Evolutionary conservation across 2,888 invertebrate genomes (phyloP).

Genomic region (Anodontia alba): DNA sequence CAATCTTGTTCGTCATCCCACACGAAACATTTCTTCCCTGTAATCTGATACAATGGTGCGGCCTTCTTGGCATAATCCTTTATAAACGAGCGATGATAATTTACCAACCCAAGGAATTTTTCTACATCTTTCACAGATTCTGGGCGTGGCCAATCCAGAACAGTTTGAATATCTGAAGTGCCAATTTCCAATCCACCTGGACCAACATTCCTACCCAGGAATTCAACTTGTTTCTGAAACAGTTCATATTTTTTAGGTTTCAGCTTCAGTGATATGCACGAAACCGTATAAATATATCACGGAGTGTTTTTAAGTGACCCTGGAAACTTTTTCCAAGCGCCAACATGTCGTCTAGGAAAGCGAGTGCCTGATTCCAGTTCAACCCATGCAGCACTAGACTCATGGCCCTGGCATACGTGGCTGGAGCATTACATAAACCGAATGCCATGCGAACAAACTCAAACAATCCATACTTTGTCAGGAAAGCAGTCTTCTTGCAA

Average conservation of each 20-base stretch:
- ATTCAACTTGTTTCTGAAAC: slow-evolving; percentile 47
- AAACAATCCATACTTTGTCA: slow-evolving; percentile 52
- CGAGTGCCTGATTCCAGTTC: slow-evolving; percentile 33
- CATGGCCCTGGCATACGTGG: slow-evolving; percentile 44
- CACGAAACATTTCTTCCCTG: slow-evolving; percentile 26
- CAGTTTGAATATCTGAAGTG: neutral
- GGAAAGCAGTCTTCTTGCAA: slow-evolving; percentile 57
- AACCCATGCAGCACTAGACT: slow-evolving; percentile 46
- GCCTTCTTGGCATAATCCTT: slow-evolving; percentile 42
- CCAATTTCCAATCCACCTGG: slow-evolving; percentile 20
- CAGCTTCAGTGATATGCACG: slow-evolving; percentile 33
- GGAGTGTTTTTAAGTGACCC: slow-evolving; percentile 33
- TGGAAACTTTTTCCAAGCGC: slow-evolving; percentile 32
- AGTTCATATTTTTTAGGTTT: slow-evolving; percentile 54
- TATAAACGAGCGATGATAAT: slow-evolving; percentile 44
- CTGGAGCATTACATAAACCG: slow-evolving; percentile 57
- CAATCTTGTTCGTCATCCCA: slow-evolving; percentile 21
- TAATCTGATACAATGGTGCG: slow-evolving; percentile 37
- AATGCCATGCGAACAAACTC: slow-evolving; percentile 54
- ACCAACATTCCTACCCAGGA: slow-evolving; percentile 42
- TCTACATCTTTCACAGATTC: slow-evolving; percentile 32
- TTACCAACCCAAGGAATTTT: slow-evolving; percentile 37
- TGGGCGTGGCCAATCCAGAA: slow-evolving; percentile 29
- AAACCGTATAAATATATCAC: slow-evolving; percentile 34
- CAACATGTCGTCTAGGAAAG: slow-evolving; percentile 56